Conservation (phyloP, 1,140 invertebrate species). For the Lordiphosa mommai region DNA sequence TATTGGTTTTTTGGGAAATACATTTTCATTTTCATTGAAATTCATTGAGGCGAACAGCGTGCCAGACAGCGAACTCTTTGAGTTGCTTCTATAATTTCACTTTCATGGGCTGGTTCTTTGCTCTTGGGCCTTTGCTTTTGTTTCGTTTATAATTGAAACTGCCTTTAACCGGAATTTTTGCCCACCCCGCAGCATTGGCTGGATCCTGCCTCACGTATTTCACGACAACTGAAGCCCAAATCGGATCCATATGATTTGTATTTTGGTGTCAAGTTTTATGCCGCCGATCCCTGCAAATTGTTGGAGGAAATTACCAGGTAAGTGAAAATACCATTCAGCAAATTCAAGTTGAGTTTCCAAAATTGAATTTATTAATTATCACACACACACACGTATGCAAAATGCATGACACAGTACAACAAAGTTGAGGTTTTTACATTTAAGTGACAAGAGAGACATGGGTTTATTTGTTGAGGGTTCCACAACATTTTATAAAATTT, state of each 20-base stretch:
- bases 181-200: slow-evolving; percentile 88
- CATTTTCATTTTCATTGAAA: slow-evolving; percentile 78
- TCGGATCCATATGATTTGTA: slow-evolving; percentile 93
- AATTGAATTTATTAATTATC: slow-evolving; percentile 73
- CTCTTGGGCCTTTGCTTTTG: slow-evolving; percentile 15
- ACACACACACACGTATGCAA: slow-evolving; percentile 3
- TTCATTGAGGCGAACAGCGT: slow-evolving; percentile 63
- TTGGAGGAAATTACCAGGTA: slow-evolving; percentile 97
- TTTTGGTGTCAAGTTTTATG: slow-evolving; percentile 99
- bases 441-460: no score
- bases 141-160: slow-evolving; percentile 13
- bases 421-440: no score
- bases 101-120: slow-evolving; percentile 30
- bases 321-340: slow-evolving; percentile 45
- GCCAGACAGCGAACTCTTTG: slow-evolving; percentile 47
- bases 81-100: slow-evolving; percentile 61
- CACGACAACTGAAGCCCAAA: slow-evolving; percentile 88
- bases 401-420: not conserved
- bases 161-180: not conserved
- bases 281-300: slow-evolving; percentile 97
- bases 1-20: slow-evolving; percentile 74
- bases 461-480: no score
- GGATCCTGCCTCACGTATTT: slow-evolving; percentile 90
- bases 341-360: slow-evolving; percentile 40
- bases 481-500: no score